Evolutionary conservation across 2,888 invertebrate genomes (phyloP).

Genomic region (Dysmachus trigonus): DNA sequence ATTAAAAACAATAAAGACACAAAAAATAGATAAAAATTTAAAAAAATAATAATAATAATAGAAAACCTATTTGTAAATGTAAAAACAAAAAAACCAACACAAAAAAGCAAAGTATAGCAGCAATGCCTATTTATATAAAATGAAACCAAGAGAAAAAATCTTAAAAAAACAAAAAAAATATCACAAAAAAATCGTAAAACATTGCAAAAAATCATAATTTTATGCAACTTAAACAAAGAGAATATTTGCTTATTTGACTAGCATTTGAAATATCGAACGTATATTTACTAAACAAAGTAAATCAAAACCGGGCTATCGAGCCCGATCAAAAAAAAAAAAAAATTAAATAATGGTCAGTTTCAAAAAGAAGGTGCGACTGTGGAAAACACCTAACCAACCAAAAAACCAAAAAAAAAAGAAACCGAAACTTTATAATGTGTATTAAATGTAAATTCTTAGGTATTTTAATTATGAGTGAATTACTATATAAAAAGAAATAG

Average conservation of each 20-base stretch:
- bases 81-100: conserved; percentile 48
- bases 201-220: conserved; percentile 6
- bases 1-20: conserved; percentile 45
- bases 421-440: conserved; percentile 22
- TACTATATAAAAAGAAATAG: conserved; percentile 28
- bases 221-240: conserved; percentile 28
- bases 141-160: conserved; percentile 2
- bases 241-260: conserved; percentile 3
- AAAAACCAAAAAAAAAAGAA: background rate
- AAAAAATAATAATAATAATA: conserved; percentile 44
- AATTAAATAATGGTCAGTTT: background rate
- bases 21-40: conserved; percentile 45
- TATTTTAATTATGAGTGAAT: conserved; percentile 40
- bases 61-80: conserved; percentile 49
- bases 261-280: background rate
- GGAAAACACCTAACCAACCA: background rate
- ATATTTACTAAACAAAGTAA: background rate
- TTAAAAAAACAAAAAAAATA: background rate
- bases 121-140: conserved; percentile 16
- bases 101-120: conserved; percentile 43
- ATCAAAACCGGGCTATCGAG: background rate
- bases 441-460: conserved; percentile 39
- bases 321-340: background rate
- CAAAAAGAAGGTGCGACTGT: background rate
- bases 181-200: conserved; percentile 5